A percentile compares a stretch with the other conserved stretches of the same genome.
Conservation (phyloP, 2,113 vertebrate species). For the Pseudorhombus dupliciocellatus region DNA sequence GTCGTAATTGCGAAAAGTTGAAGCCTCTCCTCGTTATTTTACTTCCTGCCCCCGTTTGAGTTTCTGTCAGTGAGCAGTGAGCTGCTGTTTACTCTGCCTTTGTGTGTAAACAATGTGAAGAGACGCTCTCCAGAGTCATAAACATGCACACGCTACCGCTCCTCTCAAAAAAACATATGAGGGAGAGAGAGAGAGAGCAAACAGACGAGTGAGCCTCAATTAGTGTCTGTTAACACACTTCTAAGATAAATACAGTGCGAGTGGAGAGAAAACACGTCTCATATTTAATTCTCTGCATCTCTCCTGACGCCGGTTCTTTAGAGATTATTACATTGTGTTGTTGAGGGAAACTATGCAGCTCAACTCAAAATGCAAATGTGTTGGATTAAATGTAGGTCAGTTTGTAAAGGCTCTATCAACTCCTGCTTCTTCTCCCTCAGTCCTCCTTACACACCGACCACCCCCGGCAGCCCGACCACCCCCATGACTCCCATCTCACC, state of each 20-base stretch:
- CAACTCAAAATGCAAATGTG: slow-evolving; percentile 11
- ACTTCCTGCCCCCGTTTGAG: background rate
- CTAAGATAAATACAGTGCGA: background rate
- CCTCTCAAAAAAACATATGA: background rate
- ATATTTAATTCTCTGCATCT: background rate
- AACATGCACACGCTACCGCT: slow-evolving; percentile 2
- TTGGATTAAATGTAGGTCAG: slow-evolving; percentile 17
- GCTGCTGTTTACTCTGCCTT: slow-evolving; percentile 18
- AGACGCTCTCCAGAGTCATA: slow-evolving; percentile 18
- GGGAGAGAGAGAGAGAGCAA: background rate
- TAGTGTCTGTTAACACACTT: background rate
- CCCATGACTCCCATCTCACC: slow-evolving; percentile 77
- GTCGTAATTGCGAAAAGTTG: too few species aligned
- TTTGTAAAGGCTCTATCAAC: background rate
- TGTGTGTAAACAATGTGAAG: slow-evolving; percentile 20
- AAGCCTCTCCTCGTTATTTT: background rate
- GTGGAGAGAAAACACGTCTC: background rate
- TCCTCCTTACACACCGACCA: slow-evolving; percentile 84
- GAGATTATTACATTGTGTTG: background rate
- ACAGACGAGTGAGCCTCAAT: background rate
- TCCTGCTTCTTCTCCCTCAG: slow-evolving; percentile 61
- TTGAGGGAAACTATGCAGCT: background rate
- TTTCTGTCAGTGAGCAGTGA: background rate
- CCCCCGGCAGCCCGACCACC: slow-evolving; percentile 63
- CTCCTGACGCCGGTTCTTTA: background rate